A percentile compares a stretch with the other conserved stretches of the same genome.
phyloP scores from a whole-genome alignment of 2,888 invertebrate genomes.

The Sthenelais limicola region DNA sequence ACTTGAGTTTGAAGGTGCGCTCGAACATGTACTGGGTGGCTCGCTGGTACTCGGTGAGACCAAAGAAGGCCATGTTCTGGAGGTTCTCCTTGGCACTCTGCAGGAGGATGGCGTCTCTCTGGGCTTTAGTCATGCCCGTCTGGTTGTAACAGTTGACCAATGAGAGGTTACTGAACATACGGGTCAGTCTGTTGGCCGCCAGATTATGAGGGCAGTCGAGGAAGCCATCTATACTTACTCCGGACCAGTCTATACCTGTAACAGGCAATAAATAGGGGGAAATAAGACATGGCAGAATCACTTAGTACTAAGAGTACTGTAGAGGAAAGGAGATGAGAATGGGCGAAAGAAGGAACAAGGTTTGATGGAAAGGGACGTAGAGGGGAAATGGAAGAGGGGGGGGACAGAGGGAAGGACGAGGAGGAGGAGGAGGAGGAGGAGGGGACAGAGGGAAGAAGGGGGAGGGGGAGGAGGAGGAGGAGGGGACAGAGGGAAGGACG shows the following conservation, averaged over 20 bases:
- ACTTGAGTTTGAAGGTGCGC: conserved; percentile 64
- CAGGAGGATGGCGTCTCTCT: conserved; percentile 79
- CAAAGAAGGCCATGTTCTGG: conserved; percentile 94
- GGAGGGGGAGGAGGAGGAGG: no score
- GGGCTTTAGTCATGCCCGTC: conserved; percentile 54
- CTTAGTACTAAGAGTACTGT: neutral
- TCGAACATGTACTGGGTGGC: conserved; percentile 70
- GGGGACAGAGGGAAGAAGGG: no score
- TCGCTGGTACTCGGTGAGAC: conserved; percentile 94
- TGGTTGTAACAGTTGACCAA: conserved; percentile 94
- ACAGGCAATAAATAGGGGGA: neutral
- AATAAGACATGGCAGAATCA: neutral
- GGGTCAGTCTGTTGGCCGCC: conserved; percentile 95
- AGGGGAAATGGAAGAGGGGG: neutral
- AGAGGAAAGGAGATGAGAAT: neutral
- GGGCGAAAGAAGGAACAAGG: neutral
- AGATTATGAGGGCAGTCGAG: conserved; percentile 92
- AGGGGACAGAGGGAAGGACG: neutral
- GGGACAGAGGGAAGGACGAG: neutral
- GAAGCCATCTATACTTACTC: conserved; percentile 92
- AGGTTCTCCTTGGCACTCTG: conserved; percentile 96
- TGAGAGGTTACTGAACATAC: conserved; percentile 97
- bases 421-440: no score
- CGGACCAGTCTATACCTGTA: conserved; percentile 74
- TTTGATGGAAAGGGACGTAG: neutral